Evolutionary conservation across 2,797 vertebrate genomes (phyloP).

Genomic region (Poeciliopsis paucimaculata): DNA sequence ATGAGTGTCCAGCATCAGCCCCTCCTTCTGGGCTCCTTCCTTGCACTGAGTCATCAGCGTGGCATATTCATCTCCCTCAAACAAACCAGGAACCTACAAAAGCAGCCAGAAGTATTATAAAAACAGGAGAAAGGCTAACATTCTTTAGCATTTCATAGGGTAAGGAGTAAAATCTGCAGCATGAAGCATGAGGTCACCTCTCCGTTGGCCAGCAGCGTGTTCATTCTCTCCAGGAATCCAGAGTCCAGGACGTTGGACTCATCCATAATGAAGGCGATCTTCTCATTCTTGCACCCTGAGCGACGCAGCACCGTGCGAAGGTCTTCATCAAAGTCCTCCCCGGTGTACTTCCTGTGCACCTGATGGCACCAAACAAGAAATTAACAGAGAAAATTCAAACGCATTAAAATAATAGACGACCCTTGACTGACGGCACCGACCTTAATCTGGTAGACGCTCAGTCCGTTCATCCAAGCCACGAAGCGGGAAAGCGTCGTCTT

Average conservation of each 20-base stretch:
- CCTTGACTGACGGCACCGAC: slow-evolving; percentile 64
- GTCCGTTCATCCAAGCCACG: slow-evolving; percentile 99
- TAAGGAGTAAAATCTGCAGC: background rate
- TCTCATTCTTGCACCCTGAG: slow-evolving; percentile 98
- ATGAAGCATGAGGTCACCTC: slow-evolving; percentile 80
- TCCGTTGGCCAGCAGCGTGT: slow-evolving; percentile 97
- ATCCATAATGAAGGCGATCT: slow-evolving; percentile 99
- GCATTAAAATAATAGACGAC: background rate
- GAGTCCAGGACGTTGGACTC: slow-evolving; percentile 98
- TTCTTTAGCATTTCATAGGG: background rate
- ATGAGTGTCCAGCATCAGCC: slow-evolving; percentile 97
- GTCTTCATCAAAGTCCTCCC: slow-evolving; percentile 99
- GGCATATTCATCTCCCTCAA: slow-evolving; percentile 98
- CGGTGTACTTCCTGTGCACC: slow-evolving; percentile 98
- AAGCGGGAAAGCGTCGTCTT: slow-evolving; percentile 98
- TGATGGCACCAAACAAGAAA: slow-evolving; percentile 48
- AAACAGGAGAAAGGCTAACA: background rate
- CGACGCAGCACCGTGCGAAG: slow-evolving; percentile 93
- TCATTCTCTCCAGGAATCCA: slow-evolving; percentile 98
- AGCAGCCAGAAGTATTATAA: background rate
- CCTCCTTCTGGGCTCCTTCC: slow-evolving; percentile 98
- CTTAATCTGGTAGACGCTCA: slow-evolving; percentile 99
- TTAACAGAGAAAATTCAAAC: background rate
- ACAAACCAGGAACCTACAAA: slow-evolving; percentile 94
- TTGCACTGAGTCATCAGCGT: slow-evolving; percentile 99